Evolutionary conservation across 92 coral and sea anemone species (phyloP), one percentile per base, ranked within the genome.

Genomic region (Phymanthus crucifer): DNA sequence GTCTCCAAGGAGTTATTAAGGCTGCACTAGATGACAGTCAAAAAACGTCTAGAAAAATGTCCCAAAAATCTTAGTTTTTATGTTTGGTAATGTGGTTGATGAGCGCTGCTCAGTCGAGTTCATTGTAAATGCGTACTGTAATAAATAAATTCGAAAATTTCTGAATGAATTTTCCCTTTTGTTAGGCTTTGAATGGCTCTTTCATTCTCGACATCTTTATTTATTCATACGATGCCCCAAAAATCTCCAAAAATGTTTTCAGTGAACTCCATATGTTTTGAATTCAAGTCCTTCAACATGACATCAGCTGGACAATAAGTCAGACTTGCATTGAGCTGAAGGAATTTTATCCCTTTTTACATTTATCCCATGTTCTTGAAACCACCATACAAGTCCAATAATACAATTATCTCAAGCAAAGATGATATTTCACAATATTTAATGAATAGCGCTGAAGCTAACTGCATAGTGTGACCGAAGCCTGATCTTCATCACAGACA

Each of bases 161-260:
- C 71, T 31, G 7, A 6, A 10, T 21, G 34, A 61, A 54, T 35
- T 33, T 19, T 57, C 3, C 52, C 23, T 31, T 77, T 77, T 77
- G 5, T n/a, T 61, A 64, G 61, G 16, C 72, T 18, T 77, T 61
- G 35, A 38, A 54, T 75, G 70, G 70, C 36, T 77, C 17, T 77
- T 65, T 64, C 70, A 34, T 18, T 48, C 47, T 67, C 33, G 40
- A 70, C 23, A 46, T 79, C 76, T 79, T 79, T 70, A 79, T 79
- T 79, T 40, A 79, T 79, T 79, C 45, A 79, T 79, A 43, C 71
- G 2, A 26, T 31, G 50, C 61, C 19, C 70, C 54, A 23, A 68
- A 54, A 73, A 48, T 31, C 64, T 38, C n/a, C 23, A 45, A 73
- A 46, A 45, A 40, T 56, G 17, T 43, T 64, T 66, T 78, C 56